Percentiles rank a stretch among this genome's conserved stretches.
Evolutionary conservation across 2,888 invertebrate species (phyloP).

Genomic region (Anodontia alba): DNA sequence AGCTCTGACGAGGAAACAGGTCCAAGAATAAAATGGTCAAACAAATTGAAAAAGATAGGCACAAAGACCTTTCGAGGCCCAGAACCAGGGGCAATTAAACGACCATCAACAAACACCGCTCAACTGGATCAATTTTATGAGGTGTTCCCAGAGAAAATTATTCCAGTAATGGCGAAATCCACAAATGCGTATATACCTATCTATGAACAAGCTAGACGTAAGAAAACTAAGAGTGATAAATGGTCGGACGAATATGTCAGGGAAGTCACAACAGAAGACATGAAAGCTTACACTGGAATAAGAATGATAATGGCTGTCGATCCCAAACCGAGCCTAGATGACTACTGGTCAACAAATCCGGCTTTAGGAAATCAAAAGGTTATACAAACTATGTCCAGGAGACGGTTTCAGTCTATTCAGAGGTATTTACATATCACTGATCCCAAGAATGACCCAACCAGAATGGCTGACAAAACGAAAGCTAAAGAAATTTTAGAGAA

Average conservation of each 20-base stretch:
- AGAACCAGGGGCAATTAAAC: conserved; percentile 1
- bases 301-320: conserved; percentile 24
- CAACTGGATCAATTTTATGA: conserved; percentile 17
- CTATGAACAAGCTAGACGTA: background rate
- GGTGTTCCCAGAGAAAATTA: conserved; percentile 15
- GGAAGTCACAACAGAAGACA: background rate
- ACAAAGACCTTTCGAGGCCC: conserved; percentile 7
- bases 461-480: conserved; percentile 11
- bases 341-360: conserved; percentile 27
- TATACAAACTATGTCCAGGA: conserved; percentile 18
- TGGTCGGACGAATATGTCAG: background rate
- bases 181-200: conserved; percentile 22
- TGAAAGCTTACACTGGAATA: no score
- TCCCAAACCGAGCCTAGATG: background rate
- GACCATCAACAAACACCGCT: background rate
- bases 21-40: background rate
- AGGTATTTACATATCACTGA: conserved; percentile 27
- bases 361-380: conserved; percentile 18
- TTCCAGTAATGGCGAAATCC: conserved; percentile 13
- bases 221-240: background rate
- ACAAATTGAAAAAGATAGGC: background rate
- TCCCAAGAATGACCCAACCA: conserved; percentile 10
- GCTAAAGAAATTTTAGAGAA: background rate
- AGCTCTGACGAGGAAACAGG: background rate
- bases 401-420: conserved; percentile 19